phyloP scores from a whole-genome alignment of 2,113 vertebrate genomes.

The Eulacestoma nigropectus region DNA sequence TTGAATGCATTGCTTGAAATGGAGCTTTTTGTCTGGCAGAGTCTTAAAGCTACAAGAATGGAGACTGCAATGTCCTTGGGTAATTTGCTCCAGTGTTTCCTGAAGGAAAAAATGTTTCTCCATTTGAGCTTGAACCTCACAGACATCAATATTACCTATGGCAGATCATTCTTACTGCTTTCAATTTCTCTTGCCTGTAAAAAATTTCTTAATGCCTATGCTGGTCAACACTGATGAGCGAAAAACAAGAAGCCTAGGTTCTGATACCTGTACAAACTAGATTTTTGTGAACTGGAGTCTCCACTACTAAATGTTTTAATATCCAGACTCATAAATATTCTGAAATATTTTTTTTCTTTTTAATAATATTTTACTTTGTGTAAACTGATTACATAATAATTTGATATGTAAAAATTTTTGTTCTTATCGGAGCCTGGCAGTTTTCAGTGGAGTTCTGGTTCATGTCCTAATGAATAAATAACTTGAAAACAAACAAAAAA shows the following conservation, averaged over 20 bases:
- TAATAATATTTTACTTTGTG: neutral
- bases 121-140: neutral
- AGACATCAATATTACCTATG: neutral
- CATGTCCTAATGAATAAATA: neutral
- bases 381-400: neutral
- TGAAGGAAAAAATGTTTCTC: neutral
- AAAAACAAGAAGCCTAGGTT: neutral
- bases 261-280: neutral
- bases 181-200: neutral
- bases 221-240: neutral
- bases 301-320: neutral
- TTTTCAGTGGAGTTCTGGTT: neutral
- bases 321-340: neutral
- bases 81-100: neutral
- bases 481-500: neutral
- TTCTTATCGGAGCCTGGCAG: neutral
- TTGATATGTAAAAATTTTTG: neutral
- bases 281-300: neutral
- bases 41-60: neutral
- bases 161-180: neutral
- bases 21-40: neutral
- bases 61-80: neutral
- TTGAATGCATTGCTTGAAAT: neutral
- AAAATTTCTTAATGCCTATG: neutral
- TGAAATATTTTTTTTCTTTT: neutral